phyloP scores from a whole-genome alignment of 2,888 invertebrate genomes.

The Portevinia maculata region DNA sequence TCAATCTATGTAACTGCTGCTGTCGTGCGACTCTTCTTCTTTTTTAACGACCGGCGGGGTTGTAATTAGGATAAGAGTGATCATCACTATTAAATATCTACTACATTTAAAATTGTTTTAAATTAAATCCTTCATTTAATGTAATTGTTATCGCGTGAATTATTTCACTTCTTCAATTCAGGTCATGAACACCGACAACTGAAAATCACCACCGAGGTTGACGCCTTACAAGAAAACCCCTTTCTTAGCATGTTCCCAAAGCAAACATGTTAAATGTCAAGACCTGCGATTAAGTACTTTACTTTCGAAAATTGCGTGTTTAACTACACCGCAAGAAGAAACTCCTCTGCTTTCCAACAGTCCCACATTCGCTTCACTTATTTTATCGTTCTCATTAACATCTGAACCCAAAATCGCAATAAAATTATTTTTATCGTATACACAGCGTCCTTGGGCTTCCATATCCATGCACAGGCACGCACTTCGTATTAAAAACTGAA shows the following conservation, averaged over 20 bases:
- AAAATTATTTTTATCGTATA: constrained; percentile 34
- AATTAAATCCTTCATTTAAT: no score
- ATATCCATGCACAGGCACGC: constrained; percentile 22
- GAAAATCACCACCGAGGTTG: no score
- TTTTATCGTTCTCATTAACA: constrained; percentile 32
- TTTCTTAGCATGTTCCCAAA: not conserved
- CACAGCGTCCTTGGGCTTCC: constrained; percentile 12
- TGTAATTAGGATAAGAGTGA: no score
- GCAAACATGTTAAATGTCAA: not conserved
- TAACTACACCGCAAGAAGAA: not conserved
- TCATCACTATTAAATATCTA: no score
- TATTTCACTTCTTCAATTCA: not conserved
- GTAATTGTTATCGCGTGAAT: no score
- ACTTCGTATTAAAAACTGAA: constrained; percentile 24
- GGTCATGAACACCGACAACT: not conserved
- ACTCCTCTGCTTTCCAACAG: not conserved
- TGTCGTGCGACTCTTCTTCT: no score
- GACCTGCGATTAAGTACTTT: not conserved
- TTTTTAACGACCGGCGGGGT: no score
- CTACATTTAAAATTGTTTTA: no score
- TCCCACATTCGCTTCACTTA: not conserved
- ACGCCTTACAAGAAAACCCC: not conserved
- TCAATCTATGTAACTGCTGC: no score
- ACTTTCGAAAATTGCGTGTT: not conserved
- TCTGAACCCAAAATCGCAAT: constrained; percentile 16